Evolutionary conservation across 2,888 invertebrate genomes (phyloP).

Genomic region (Cacoxenus indagator): DNA sequence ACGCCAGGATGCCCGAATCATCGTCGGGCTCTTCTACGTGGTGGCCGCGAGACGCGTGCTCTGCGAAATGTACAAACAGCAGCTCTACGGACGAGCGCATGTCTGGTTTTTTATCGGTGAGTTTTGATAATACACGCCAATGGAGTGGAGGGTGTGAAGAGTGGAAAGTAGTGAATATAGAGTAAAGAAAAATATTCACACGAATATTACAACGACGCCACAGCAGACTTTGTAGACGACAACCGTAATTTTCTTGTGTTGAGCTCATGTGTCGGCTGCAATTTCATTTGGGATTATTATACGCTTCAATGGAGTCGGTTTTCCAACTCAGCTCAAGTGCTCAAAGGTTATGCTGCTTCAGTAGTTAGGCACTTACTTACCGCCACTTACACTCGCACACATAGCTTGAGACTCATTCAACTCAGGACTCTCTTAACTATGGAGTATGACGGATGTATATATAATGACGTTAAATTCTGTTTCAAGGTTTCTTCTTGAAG

Average conservation of each 20-base stretch:
- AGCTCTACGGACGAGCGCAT: conserved; percentile 93
- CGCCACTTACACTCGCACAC: not conserved
- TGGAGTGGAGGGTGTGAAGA: too few relatives aligned
- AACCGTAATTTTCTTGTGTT: not conserved
- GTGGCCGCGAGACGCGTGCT: conserved; percentile 96
- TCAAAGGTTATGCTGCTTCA: not conserved
- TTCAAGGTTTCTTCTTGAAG: too few relatives aligned
- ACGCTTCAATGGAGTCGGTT: conserved; percentile 12
- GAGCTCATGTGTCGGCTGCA: not conserved
- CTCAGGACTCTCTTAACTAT: too few relatives aligned
- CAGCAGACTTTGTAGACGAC: not conserved
- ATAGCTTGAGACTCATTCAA: too few relatives aligned
- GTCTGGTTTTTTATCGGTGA: conserved; percentile 99
- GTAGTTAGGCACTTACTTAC: not conserved
- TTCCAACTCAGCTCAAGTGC: not conserved
- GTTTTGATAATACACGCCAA: too few relatives aligned
- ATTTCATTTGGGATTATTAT: not conserved
- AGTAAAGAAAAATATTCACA: too few relatives aligned
- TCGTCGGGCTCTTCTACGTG: conserved; percentile 98
- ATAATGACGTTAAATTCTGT: too few relatives aligned
- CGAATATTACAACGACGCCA: not conserved
- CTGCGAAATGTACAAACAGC: conserved; percentile 95
- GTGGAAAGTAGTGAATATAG: too few relatives aligned
- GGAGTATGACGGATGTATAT: too few relatives aligned
- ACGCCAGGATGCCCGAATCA: conserved; percentile 96